Evolutionary conservation across 2,888 invertebrate species (phyloP), one percentile per base, ranked within the genome.

Genomic region (Biston betularia): DNA sequence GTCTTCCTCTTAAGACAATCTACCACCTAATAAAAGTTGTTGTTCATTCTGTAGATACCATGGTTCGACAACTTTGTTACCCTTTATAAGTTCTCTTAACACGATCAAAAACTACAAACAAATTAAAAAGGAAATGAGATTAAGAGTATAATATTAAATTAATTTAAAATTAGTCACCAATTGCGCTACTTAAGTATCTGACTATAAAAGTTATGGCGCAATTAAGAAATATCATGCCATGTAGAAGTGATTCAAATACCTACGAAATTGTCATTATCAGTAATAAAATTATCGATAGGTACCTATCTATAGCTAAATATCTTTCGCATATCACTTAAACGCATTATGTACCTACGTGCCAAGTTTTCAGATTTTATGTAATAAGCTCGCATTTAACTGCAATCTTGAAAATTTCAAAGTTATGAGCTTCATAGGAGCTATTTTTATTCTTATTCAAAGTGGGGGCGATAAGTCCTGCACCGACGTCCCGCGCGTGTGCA

Each of bases 141-240:
- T 15, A 24, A n/a, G 6, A 12, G 5, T 6, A 9, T 11, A 42
- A 12, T 53, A 54, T 54, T 54, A 24, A 0, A 0, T 42, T 54
- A 42, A 54, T 42, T 24, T 14, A 12, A 40, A 42, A 42, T 44
- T 42, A 33, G n/a, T 54, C 53, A 53, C 11, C 33, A 33, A 53
- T 24, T 44, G 54, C 24, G 42, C 42, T 54, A 44, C 33, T 33
- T 53, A 38, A 52, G 38, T 38, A 52, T 15, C 9, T 34, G n/a
- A 0, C 6, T 15, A 24, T 50, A n/a, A 54, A 54, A 54, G 42
- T 9, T 33, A 54, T 54, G 54, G 24, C 42, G 54, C 42, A 54
- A 42, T 42, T 42, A 54, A 44, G 24, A 6, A 15, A n/a, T 44
- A 54, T 54, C 54, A 54, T 54, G 54, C 54, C 6, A 24, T 54